Conservation (phyloP, 2,888 invertebrate species). For the Pseudococcus jackbeardsleyi region DNA sequence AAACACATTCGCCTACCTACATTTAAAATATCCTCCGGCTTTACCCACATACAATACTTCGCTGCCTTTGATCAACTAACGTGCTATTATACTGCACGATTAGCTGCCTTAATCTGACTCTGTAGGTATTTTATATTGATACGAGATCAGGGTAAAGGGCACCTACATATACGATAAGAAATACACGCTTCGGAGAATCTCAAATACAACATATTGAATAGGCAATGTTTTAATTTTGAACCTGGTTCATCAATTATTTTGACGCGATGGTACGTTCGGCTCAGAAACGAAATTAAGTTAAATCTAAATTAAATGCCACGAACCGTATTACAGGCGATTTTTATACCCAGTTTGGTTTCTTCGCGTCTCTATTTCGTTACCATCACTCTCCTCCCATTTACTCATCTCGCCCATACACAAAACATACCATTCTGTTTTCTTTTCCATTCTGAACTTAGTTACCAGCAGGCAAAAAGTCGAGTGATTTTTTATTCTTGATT, state of each 20-base stretch:
- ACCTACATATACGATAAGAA: not conserved
- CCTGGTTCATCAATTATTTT: not conserved
- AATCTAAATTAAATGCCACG: conserved; percentile 20
- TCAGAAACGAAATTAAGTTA: not conserved
- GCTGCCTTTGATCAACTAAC: not conserved
- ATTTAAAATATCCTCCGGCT: conserved; percentile 21
- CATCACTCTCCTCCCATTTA: not conserved
- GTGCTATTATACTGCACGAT: conserved; percentile 11
- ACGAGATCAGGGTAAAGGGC: not conserved
- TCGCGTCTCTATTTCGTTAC: not conserved
- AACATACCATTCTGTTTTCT: not conserved
- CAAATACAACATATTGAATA: not conserved
- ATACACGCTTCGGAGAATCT: too few relatives aligned
- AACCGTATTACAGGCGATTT: conserved; percentile 32
- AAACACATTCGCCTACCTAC: not conserved
- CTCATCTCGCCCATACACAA: not conserved
- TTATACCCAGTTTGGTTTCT: not conserved
- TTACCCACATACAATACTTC: not conserved
- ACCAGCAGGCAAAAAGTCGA: not conserved
- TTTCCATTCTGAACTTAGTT: not conserved
- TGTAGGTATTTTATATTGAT: not conserved
- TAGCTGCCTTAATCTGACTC: not conserved
- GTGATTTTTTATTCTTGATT: conserved; percentile 27
- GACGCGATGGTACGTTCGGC: not conserved
- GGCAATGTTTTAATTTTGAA: conserved; percentile 10